These are phyloP conservation scores for Mercenaria mercenaria DNA, from an alignment of 1,140 invertebrate species.

Conservation along the genomic window DNA sequence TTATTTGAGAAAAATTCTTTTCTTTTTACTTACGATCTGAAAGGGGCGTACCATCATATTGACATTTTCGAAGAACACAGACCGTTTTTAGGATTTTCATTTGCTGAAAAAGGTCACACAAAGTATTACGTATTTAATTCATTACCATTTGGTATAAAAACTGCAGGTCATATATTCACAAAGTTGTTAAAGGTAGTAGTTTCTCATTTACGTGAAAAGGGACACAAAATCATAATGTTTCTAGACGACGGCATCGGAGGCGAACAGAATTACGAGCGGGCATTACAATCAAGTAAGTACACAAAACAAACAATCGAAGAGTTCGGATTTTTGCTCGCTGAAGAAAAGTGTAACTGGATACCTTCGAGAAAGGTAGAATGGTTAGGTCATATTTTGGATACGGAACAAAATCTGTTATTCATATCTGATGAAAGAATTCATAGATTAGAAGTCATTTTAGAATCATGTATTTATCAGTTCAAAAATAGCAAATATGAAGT, in stretches of 20 bases:
- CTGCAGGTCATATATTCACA: conserved; percentile 61
- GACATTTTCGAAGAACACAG: conserved; percentile 59
- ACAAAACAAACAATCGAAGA: neutral
- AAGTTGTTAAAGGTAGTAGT: conserved; percentile 61
- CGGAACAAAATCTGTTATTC: conserved; percentile 1
- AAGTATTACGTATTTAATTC: conserved; percentile 65
- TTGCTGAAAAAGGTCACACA: neutral
- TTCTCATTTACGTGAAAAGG: conserved; percentile 26
- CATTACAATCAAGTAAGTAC: neutral
- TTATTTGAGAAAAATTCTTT: conserved; percentile 47
- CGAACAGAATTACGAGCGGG: neutral
- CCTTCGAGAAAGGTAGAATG: conserved; percentile 7
- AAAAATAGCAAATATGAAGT: neutral
- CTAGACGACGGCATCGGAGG: conserved; percentile 66
- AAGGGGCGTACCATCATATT: conserved; percentile 57
- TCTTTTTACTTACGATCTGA: conserved; percentile 64
- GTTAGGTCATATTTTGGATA: conserved; percentile 51
- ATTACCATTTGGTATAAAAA: conserved; percentile 61
- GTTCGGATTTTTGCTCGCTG: conserved; percentile 56
- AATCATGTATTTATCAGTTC: neutral
- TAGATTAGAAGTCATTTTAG: neutral
- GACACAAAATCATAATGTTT: conserved; percentile 65
- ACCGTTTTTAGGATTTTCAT: conserved; percentile 60
- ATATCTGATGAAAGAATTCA: conserved; percentile 38
- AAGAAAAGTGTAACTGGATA: conserved; percentile 54